A percentile compares a stretch with the other conserved stretches of the same genome.
These are phyloP conservation scores for Nomada flava DNA, from an alignment of 2,888 invertebrate genomes.

Conservation along the genomic window DNA sequence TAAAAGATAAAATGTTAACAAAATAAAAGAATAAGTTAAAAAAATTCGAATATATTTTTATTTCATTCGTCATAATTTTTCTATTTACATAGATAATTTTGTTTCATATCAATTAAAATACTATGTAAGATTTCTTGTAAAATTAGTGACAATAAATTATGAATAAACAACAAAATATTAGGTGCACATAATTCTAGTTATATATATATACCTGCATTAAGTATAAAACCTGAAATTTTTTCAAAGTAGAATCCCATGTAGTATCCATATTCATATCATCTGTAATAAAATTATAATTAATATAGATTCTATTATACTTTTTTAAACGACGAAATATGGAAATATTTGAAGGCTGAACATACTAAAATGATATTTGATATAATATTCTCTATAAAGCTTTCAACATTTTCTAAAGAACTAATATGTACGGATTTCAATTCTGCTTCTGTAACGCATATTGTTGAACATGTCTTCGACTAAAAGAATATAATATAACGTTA, in stretches of 20 bases:
- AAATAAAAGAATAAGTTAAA: not conserved
- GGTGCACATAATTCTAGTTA: slow-evolving; percentile 13
- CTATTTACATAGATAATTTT: slow-evolving; percentile 21
- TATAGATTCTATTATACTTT: not conserved
- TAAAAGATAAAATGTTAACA: slow-evolving; percentile 14
- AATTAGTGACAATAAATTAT: slow-evolving; percentile 41
- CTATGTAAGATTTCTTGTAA: slow-evolving; percentile 28
- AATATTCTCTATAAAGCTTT: slow-evolving; percentile 26
- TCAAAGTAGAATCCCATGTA: not conserved
- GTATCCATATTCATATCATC: not conserved
- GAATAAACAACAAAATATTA: slow-evolving; percentile 1
- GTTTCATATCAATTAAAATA: slow-evolving; percentile 17
- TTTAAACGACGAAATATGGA: not conserved
- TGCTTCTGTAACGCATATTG: not conserved
- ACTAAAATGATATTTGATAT: slow-evolving; percentile 10
- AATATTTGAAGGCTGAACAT: not conserved
- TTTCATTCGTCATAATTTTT: slow-evolving; percentile 16
- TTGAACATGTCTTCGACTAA: slow-evolving; percentile 10
- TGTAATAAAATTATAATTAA: not conserved
- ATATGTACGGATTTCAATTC: not conserved
- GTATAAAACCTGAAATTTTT: not conserved
- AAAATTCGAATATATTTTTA: slow-evolving; percentile 13
- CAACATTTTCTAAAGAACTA: not conserved
- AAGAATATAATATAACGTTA: slow-evolving; percentile 21
- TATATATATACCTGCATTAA: not conserved